Conservation (phyloP, 1,140 invertebrate genomes). For the Bicyclus anynana region DNA sequence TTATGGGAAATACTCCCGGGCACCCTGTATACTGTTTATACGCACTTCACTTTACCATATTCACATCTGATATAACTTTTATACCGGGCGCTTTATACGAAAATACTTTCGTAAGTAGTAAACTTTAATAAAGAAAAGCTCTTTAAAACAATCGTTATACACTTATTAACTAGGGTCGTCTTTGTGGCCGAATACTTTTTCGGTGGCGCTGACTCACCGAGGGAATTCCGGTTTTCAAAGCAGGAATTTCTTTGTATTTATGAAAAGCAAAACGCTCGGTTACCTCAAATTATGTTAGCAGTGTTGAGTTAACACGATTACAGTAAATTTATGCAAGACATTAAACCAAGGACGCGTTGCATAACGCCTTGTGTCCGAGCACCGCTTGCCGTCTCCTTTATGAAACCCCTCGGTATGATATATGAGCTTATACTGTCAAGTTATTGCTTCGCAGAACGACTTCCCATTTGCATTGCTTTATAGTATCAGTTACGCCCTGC, state of each 20-base stretch:
- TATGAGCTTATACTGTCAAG: conserved; percentile 56
- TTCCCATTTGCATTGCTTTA: conserved; percentile 42
- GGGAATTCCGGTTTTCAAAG: conserved; percentile 24
- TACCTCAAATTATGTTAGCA: conserved; percentile 49
- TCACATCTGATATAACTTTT: no score
- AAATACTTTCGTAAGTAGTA: neutral
- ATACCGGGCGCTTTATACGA: no score
- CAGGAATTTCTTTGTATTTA: conserved; percentile 28
- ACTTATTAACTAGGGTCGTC: conserved; percentile 1
- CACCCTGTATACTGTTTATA: no score
- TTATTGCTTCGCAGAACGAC: conserved; percentile 58
- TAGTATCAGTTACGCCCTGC: conserved; percentile 17
- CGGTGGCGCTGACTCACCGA: conserved; percentile 17
- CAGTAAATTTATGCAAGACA: conserved; percentile 72
- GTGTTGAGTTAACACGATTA: conserved; percentile 45
- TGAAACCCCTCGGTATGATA: conserved; percentile 63
- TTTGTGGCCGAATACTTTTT: conserved; percentile 17
- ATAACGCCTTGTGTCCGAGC: conserved; percentile 60
- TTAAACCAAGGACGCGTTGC: conserved; percentile 36
- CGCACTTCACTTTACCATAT: no score
- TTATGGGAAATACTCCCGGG: no score
- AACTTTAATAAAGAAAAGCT: neutral
- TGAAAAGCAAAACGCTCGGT: conserved; percentile 39
- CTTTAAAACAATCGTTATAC: neutral
- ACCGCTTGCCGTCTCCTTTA: conserved; percentile 47